Base-by-base conservation (phyloP, 2,888 invertebrate genomes). In the Quadroppia sp. region DNA sequence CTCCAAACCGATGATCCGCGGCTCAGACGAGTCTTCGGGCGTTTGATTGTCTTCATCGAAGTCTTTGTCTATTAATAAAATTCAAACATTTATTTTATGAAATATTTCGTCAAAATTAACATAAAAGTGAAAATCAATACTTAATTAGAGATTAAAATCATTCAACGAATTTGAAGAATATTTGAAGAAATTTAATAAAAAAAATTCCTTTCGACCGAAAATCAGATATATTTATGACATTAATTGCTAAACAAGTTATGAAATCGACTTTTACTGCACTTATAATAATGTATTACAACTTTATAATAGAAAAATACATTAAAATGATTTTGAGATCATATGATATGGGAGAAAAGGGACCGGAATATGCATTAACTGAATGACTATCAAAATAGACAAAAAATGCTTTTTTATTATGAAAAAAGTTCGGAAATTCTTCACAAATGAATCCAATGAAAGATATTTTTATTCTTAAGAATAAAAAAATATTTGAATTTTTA, bases 21-120 rank as follows among this genome's bases (percentile, higher is more conserved):
- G 73, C 53, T 70, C 40, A 20, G 67, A 70, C 28, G 23, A 40
- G 40, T 73, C 73, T 11, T 40, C 30, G 13, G 53, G 53, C 53
- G 20, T 25, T 53, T 53, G 53, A 53, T 53, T 53, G 53, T 53
- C 53, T 23, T 23, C 4, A 23, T 23, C 9, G 3, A 53, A 4
- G 2, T 2, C 1, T 23, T 53, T 13, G 13, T 23, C 53, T 23
- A 25, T 7, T 7, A 4, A 23, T 53, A 1, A 23, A 23, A 23
- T 53, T 23, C 11, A 53, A 53, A 2, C 9, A 56, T 42, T 45
- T 11, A 20, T 36, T 56, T 30, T 15, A n/a, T 32, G 11, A 25
- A 56, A 71, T 6, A 71, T 45, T 7, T 28, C 25, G 23, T 11
- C 17, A 53, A 48, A 6, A 9, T n/a, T 48, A 48, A 15, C 15